Percentiles rank a stretch among this genome's conserved stretches.
phyloP scores from a whole-genome alignment of 2,797 vertebrate genomes.

The Selene dorsalis region DNA sequence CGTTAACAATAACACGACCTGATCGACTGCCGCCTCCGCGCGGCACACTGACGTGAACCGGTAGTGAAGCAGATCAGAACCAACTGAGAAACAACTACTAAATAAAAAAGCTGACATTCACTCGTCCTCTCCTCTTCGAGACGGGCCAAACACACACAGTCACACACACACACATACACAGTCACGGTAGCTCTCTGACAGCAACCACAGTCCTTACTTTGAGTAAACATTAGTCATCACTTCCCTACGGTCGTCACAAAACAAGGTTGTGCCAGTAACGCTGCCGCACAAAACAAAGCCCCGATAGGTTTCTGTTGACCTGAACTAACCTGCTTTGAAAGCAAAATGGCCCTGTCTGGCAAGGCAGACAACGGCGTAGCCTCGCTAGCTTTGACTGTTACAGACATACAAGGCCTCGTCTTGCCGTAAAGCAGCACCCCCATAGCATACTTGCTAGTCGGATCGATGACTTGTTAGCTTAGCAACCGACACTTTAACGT shows the following conservation, averaged over 20 bases:
- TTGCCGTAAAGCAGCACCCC: conserved; percentile 65
- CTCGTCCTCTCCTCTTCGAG: conserved; percentile 40
- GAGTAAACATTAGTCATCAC: conserved; percentile 70
- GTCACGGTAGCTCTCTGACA: conserved; percentile 19
- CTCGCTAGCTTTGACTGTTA: conserved; percentile 46
- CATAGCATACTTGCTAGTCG: conserved; percentile 46
- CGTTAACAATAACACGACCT: not conserved
- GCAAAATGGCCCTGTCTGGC: conserved; percentile 55
- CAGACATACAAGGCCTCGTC: conserved; percentile 66
- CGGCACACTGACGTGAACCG: not conserved
- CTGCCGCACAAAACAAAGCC: conserved; percentile 41
- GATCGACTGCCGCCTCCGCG: not conserved
- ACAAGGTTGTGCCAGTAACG: conserved; percentile 36
- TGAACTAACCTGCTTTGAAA: conserved; percentile 37
- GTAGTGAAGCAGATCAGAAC: not conserved
- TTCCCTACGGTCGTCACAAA: conserved; percentile 49
- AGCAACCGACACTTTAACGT: conserved; percentile 12
- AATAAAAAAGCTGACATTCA: conserved; percentile 33
- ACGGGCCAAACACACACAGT: conserved; percentile 33
- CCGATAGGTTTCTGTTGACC: conserved; percentile 43
- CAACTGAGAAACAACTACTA: not conserved
- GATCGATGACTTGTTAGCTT: conserved; percentile 62
- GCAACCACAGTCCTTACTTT: conserved; percentile 41
- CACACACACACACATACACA: not conserved
- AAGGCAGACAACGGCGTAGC: conserved; percentile 50